These are phyloP conservation scores for Lasaia peninsularis DNA, from an alignment of 1,140 invertebrate genomes.

Conservation along the genomic window DNA sequence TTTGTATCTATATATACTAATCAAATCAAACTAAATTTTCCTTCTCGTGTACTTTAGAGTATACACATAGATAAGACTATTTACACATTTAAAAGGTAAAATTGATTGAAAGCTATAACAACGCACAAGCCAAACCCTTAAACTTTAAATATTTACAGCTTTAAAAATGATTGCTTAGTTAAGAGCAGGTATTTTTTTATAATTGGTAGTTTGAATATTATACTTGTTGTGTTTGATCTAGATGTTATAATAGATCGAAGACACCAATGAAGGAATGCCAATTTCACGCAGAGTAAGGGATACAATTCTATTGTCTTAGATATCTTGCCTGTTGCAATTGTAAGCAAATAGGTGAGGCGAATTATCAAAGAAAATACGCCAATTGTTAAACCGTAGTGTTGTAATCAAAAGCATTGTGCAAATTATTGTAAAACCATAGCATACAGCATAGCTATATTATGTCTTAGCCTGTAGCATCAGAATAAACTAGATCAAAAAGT, in stretches of 20 bases:
- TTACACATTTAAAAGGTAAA: no score
- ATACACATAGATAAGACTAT: no score
- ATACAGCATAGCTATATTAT: neutral
- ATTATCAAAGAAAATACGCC: slow-evolving; percentile 47
- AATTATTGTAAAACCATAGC: slow-evolving; percentile 10
- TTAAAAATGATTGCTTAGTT: no score
- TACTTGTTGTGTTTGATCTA: neutral
- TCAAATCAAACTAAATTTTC: no score
- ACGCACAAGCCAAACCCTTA: no score
- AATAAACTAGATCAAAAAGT: no score
- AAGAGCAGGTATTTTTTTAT: no score
- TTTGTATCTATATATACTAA: no score
- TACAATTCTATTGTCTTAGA: slow-evolving; percentile 59
- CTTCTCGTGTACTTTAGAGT: no score
- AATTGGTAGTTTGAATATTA: no score
- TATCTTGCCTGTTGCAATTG: slow-evolving; percentile 36
- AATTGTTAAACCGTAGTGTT: slow-evolving; percentile 19
- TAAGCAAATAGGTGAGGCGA: slow-evolving; percentile 38
- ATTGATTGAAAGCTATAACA: no score
- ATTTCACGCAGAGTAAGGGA: slow-evolving; percentile 37
- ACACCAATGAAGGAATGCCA: slow-evolving; percentile 15
- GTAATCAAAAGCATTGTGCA: slow-evolving; percentile 16
- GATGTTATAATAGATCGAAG: neutral
- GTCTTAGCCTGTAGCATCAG: neutral
- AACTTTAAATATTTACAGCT: no score